Evolutionary conservation across 2,888 invertebrate species (phyloP).

Genomic region (Bugulina stolonifera): DNA sequence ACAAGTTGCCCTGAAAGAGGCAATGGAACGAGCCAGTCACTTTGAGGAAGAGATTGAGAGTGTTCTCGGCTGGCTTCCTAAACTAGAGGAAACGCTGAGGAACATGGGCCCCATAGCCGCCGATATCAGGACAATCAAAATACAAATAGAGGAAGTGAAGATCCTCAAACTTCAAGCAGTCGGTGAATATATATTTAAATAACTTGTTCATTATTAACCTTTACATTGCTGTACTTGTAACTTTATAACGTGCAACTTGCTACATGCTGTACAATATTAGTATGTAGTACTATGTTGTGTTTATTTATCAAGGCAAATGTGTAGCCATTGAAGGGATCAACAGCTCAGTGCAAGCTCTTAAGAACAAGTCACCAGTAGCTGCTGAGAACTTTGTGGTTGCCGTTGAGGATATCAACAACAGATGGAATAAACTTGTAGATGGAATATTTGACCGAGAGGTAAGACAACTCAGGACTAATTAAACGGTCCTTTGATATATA

Average conservation of each 20-base stretch:
- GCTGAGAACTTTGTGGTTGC: constrained; percentile 45
- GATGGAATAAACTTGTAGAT: constrained; percentile 47
- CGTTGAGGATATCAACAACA: constrained; percentile 46
- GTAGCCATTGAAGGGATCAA: constrained; percentile 49
- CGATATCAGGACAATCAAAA: constrained; percentile 77
- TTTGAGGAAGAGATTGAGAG: constrained; percentile 44
- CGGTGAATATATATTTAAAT: constrained; percentile 1
- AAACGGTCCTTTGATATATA: no score
- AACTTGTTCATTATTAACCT: no score
- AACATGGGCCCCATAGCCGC: constrained; percentile 79
- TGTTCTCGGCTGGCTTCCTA: constrained; percentile 48
- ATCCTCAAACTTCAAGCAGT: constrained; percentile 23
- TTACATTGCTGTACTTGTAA: no score
- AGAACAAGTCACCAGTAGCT: constrained; percentile 47
- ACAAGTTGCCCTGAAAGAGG: constrained; percentile 42
- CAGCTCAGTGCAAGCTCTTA: constrained; percentile 47
- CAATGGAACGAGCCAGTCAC: constrained; percentile 44
- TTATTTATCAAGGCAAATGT: constrained; percentile 47
- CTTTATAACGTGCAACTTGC: no score
- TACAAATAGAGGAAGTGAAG: constrained; percentile 76
- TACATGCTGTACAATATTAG: no score
- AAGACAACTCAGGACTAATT: no score
- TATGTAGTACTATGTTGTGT: no score
- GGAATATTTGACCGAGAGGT: constrained; percentile 49
- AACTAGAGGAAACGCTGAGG: constrained; percentile 77